Base-by-base conservation (phyloP, 2,888 invertebrate species). In the Nymphalis c-album region DNA sequence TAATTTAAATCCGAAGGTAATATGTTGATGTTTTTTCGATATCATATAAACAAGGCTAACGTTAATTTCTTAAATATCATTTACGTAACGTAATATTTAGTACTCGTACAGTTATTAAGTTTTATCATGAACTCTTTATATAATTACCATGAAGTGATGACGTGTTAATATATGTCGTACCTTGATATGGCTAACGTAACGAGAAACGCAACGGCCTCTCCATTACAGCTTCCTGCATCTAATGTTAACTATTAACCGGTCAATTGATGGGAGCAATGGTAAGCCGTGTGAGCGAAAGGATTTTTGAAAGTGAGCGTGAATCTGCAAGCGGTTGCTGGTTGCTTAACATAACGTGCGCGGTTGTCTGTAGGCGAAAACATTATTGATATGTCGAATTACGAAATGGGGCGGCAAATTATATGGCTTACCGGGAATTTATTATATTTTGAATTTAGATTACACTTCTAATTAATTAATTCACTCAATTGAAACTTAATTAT, bases 251-350 rank as follows among this genome's bases (percentile, higher is more conserved):
- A 51, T 63, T 48, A 71, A 69, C 66, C 66, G 68, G 71, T 66
- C 64, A 69, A 61, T 22, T 57, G 65, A 64, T 62, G 53, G 53
- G 59, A 64, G 55, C 58, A 58, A 61, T 60, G 59, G 64, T 68
- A 51, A 22, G 62, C 59, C 61, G 50, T 60, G 60, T 62, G 57
- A 69, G 77, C 75, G 77, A 77, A 75, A 76, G 77, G 76, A 76
- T 76, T 75, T 67, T 75, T 76, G 75, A 77, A 78, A 78, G 78
- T 76, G 78, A 77, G 74, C 72, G 76, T 67, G 64, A 62, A 64
- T 67, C 70, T 62, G 66, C 60, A 71, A 70, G 68, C 67, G 46
- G 60, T 40, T 62, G 51, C 55, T 58, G 64, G 70, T 77, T 77
- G 74, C 76, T 73, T 76, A 78, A 78, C 74, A 68, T 64, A 73